Evolutionary conservation across 2,888 invertebrate genomes (phyloP).

Genomic region (Athripsodes cinereus): DNA sequence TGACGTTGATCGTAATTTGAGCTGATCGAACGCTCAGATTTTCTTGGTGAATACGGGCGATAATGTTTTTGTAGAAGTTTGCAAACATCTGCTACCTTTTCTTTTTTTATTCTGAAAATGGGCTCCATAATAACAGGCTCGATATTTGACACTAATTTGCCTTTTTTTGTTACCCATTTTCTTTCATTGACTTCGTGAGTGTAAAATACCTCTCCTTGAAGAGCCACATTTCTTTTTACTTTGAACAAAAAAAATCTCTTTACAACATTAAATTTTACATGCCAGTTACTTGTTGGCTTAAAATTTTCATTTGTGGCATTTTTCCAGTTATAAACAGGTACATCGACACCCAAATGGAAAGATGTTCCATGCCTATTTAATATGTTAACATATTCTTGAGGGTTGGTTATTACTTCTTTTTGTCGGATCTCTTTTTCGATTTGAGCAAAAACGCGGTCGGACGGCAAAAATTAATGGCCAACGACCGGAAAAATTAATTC

Average conservation of each 20-base stretch:
- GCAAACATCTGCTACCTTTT: conserved; percentile 11
- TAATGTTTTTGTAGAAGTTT: not conserved
- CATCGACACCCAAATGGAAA: not conserved
- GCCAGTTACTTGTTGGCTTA: conserved; percentile 13
- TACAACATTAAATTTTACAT: not conserved
- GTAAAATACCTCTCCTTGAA: conserved; percentile 6
- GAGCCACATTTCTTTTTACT: not conserved
- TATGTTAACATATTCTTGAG: not conserved
- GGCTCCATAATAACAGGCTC: conserved; percentile 1
- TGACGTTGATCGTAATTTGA: too few relatives aligned
- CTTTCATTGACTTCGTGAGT: not conserved
- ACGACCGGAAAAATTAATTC: conserved; percentile 29
- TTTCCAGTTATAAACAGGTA: not conserved
- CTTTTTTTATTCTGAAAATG: not conserved
- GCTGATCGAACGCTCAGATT: too few relatives aligned
- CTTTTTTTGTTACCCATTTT: conserved; percentile 7
- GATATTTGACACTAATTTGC: not conserved
- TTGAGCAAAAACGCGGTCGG: conserved; percentile 21
- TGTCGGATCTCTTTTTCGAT: conserved; percentile 29
- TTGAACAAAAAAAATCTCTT: conserved; percentile 6
- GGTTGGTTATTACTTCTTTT: conserved; percentile 3
- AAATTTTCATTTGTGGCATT: conserved; percentile 4
- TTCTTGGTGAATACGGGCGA: too few relatives aligned
- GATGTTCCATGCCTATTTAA: not conserved
- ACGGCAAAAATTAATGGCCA: conserved; percentile 29